Base-by-base conservation (phyloP, 2,797 vertebrate genomes). In the Clamator glandarius region DNA sequence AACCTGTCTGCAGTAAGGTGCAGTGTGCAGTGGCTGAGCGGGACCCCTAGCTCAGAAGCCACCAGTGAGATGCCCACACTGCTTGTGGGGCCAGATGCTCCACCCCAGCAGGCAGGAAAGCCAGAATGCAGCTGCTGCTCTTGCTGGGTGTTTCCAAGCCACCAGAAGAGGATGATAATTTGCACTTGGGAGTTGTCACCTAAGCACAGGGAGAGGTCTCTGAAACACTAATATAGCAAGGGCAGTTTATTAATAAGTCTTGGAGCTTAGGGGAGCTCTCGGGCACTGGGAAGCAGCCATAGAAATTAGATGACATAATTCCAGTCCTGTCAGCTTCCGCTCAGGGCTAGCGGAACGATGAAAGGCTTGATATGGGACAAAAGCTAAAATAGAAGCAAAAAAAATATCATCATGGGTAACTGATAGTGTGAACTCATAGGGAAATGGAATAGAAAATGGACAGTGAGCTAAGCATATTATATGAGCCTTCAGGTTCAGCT, bases 1-100 rank as follows among this genome's bases (percentile, higher is more conserved):
- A 83, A 19, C 4, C 3, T 35, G 11, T 36, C 48, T 62, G 39
- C 8, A 7, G 52, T 23, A 51, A 42, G 8, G 3, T 18, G 6
- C 18, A 28, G 35, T 1, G 5, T 1, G 1, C 15, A 9, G 28
- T 0, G 12, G 16, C 28, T 8, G 15, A 3, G 7, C 11, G 16
- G 46, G 39, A 39, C 25, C 39, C n/a, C 2, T 0, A 10, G 8
- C 15, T 28, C 26, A 52, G 50, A 52, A 52, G 50, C 50, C 24
- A 15, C 50, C 16, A 14, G 20, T 50, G 63, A 36, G 44, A n/a
- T 62, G 57, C 6, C n/a, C 42, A 33, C 0, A 0, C 35, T 2
- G 4, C 26, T 52, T 14, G 11, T 52, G 26, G 50, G 50, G 50
- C 50, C 50, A 52, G 15, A 50, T 7, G 50, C 14, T 28, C 50